These are phyloP conservation scores for Leiothrix lutea DNA, from an alignment of 2,113 vertebrate species.

Conservation along the genomic window DNA sequence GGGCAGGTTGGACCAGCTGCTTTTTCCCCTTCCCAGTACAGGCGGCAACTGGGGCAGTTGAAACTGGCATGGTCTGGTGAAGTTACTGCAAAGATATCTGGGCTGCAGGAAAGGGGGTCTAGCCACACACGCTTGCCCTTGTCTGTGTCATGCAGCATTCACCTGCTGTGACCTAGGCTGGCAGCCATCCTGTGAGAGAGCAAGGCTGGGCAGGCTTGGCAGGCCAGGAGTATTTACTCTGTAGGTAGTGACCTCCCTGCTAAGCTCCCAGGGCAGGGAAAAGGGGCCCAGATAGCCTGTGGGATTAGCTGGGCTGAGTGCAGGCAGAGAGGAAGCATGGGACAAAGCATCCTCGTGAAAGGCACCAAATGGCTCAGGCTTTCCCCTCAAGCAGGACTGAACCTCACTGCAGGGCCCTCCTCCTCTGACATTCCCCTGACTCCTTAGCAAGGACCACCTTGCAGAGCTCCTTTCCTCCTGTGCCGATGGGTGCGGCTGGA, in stretches of 20 bases:
- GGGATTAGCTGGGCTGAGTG: neutral
- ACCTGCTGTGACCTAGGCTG: neutral
- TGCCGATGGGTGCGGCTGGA: fast-evolving
- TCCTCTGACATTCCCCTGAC: neutral
- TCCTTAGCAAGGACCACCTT: neutral
- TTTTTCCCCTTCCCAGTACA: neutral
- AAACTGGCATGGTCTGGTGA: neutral
- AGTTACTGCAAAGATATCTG: neutral
- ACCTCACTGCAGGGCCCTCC: neutral
- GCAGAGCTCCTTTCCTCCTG: neutral
- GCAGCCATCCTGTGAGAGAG: neutral
- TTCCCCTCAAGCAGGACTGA: neutral
- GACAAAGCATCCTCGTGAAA: neutral
- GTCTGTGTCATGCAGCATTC: fast-evolving
- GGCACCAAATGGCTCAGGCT: fast-evolving
- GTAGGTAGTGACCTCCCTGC: neutral
- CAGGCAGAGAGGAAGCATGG: neutral
- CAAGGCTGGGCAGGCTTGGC: neutral
- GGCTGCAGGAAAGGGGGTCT: neutral
- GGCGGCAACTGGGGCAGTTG: neutral
- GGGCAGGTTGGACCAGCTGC: neutral
- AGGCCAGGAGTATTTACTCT: neutral
- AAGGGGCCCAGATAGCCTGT: neutral
- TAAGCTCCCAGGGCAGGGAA: neutral
- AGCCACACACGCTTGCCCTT: fast-evolving